phyloP scores from a whole-genome alignment of 2,888 invertebrate species.

The Leptopilina syphax region DNA sequence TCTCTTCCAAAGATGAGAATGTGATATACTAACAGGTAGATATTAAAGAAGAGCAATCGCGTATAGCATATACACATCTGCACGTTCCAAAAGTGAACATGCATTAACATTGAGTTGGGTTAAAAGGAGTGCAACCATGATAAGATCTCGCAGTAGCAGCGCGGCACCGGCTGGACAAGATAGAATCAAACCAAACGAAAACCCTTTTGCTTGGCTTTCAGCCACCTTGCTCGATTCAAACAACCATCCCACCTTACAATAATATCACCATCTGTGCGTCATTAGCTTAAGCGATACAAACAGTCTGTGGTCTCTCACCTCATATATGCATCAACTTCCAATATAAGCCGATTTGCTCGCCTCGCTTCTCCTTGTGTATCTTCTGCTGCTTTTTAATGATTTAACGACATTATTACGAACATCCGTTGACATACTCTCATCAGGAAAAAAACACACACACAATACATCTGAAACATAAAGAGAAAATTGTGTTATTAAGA shows the following conservation, averaged over 20 bases:
- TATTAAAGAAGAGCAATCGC: conserved; percentile 51
- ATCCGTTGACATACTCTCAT: neutral
- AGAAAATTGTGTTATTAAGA: no score
- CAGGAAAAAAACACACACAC: no score
- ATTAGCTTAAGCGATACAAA: conserved; percentile 75
- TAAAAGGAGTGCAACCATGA: conserved; percentile 53
- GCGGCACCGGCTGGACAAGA: conserved; percentile 55
- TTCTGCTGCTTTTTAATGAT: neutral
- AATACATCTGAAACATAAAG: neutral
- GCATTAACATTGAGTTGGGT: conserved; percentile 45
- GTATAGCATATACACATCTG: conserved; percentile 46
- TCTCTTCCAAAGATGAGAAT: conserved; percentile 7
- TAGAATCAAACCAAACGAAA: conserved; percentile 54
- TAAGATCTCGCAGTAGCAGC: conserved; percentile 48
- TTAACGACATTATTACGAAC: neutral
- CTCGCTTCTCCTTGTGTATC: conserved; percentile 12
- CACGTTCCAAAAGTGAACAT: conserved; percentile 51
- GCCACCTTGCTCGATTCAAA: conserved; percentile 52
- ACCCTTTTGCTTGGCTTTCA: conserved; percentile 47
- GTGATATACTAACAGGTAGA: conserved; percentile 47
- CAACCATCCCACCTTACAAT: conserved; percentile 42
- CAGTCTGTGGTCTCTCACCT: conserved; percentile 57
- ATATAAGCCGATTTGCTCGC: conserved; percentile 21
- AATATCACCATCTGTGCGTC: conserved; percentile 70
- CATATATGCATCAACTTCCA: neutral